These are phyloP conservation scores for Drosophila stalkeri DNA, from an alignment of 2,888 invertebrate genomes.

Conservation along the genomic window DNA sequence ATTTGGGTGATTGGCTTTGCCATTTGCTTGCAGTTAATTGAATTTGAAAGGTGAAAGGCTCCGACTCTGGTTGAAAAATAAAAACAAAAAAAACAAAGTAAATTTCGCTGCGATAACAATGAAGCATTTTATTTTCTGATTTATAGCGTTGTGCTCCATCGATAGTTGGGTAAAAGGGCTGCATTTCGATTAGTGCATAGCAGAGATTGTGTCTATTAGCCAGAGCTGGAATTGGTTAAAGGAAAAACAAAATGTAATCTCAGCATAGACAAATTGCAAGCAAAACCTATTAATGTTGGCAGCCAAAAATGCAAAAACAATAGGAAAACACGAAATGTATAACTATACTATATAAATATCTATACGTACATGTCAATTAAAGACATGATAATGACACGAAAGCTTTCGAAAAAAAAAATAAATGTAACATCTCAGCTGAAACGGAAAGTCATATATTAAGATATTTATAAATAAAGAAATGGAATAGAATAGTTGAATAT, in stretches of 20 bases:
- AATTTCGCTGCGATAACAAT: conserved; percentile 69
- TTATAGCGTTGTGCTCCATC: conserved; percentile 52
- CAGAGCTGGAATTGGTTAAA: not conserved
- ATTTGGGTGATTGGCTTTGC: conserved; percentile 74
- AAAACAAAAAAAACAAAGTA: not conserved
- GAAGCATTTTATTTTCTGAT: conserved; percentile 72
- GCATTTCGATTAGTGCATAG: conserved; percentile 58
- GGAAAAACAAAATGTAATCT: conserved; percentile 15
- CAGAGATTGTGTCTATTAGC: conserved; percentile 42
- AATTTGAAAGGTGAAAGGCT: conserved; percentile 79
- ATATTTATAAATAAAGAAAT: not conserved
- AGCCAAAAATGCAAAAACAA: conserved; percentile 14
- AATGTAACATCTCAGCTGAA: no score
- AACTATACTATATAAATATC: not conserved
- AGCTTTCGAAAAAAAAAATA: not conserved
- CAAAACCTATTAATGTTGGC: conserved; percentile 19
- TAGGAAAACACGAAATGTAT: not conserved
- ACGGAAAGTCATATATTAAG: not conserved
- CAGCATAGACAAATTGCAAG: conserved; percentile 42
- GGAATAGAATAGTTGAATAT: not conserved
- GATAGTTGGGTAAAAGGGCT: conserved; percentile 55
- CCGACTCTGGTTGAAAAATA: conserved; percentile 18
- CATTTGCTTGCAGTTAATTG: conserved; percentile 79
- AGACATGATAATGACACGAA: not conserved
- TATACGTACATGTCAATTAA: not conserved